These are phyloP conservation scores for Conopomorpha cramerella DNA, from an alignment of 1,140 invertebrate genomes.

Conservation along the genomic window DNA sequence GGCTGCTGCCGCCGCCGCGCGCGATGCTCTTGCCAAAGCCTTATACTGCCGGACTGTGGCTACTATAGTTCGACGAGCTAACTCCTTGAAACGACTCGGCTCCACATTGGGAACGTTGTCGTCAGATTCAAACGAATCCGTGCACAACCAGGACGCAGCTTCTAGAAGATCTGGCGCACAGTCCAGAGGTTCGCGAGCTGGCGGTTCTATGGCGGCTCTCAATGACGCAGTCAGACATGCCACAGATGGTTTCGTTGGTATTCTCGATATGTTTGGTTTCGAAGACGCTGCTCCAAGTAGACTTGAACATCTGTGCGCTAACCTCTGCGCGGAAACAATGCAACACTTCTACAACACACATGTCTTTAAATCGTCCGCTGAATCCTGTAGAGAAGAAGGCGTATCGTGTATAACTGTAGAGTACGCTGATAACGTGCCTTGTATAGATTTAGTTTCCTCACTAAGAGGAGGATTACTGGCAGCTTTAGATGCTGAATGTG, in stretches of 20 bases:
- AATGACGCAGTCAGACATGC: slow-evolving; percentile 91
- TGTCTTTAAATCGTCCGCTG: slow-evolving; percentile 92
- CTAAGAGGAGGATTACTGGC: slow-evolving; percentile 88
- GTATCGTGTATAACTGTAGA: slow-evolving; percentile 90
- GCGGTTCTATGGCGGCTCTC: slow-evolving; percentile 87
- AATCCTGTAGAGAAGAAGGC: slow-evolving; percentile 92
- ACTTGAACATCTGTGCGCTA: slow-evolving; percentile 92
- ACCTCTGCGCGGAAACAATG: slow-evolving; percentile 95
- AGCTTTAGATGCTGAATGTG: slow-evolving; percentile 93
- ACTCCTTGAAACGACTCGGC: slow-evolving; percentile 86
- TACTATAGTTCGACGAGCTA: slow-evolving; percentile 89
- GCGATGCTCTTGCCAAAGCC: slow-evolving; percentile 90
- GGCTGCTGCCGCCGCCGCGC: slow-evolving; percentile 82
- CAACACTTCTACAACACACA: slow-evolving; percentile 97
- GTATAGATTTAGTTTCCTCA: slow-evolving; percentile 93
- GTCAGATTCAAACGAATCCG: slow-evolving; percentile 89
- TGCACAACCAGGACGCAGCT: slow-evolving; percentile 84
- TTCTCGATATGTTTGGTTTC: slow-evolving; percentile 95
- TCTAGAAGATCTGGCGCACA: slow-evolving; percentile 69
- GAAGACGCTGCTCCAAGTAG: slow-evolving; percentile 90
- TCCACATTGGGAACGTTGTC: slow-evolving; percentile 87
- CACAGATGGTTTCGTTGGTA: slow-evolving; percentile 94
- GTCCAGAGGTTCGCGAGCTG: slow-evolving; percentile 68
- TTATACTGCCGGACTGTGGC: slow-evolving; percentile 94
- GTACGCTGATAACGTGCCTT: slow-evolving; percentile 94